Evolutionary conservation across 2,888 invertebrate species (phyloP), one percentile per base, ranked within the genome.

Genomic region (Ariolimax columbianus): DNA sequence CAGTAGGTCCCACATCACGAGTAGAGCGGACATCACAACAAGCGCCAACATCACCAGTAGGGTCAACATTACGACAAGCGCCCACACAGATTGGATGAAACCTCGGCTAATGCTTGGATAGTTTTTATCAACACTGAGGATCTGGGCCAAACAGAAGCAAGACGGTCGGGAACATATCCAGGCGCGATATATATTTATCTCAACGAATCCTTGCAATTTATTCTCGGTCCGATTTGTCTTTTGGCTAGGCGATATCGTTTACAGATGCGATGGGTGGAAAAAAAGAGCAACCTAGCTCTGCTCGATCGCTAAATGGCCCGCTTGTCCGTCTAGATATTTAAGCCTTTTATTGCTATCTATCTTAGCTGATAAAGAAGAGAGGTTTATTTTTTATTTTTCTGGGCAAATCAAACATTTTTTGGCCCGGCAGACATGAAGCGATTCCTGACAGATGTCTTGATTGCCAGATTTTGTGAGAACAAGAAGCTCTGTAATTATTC

Each of bases 141-240:
- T 73, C 43, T 40, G 9, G 43, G 26, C 43, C 43, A 73, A 26
- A 73, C 40, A 2, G 26, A 73, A 11, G 40, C 72, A 14, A n/a
- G 43, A 40, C 40, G 4, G 14, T 11, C 19, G 4, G 38, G 38
- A 23, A 7, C 9, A 36, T 38, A 36, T 2, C 2, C 70, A 6
- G 23, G 40, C 40, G 26, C 14, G n/a, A n/a, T 43, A 40, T 26
- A n/a, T 36, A 7, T 40, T 73, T 73, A 73, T 73, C 72, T 26
- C 40, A 26, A 11, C n/a, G 23, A 73, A 73, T 73, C 72, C 72
- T 43, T 23, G 72, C 72, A 40, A 73, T 40, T 40, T 73, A 73
- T 73, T 26, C 72, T 73, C 43, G 72, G 72, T 40, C 43, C 43
- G n/a, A 43, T 73, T 43, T 73, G 17, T 43, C 19, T 36, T 36